Percentiles rank a stretch among this genome's conserved stretches.
phyloP scores from a whole-genome alignment of 2,113 vertebrate species.

The Heliornis fulica region DNA sequence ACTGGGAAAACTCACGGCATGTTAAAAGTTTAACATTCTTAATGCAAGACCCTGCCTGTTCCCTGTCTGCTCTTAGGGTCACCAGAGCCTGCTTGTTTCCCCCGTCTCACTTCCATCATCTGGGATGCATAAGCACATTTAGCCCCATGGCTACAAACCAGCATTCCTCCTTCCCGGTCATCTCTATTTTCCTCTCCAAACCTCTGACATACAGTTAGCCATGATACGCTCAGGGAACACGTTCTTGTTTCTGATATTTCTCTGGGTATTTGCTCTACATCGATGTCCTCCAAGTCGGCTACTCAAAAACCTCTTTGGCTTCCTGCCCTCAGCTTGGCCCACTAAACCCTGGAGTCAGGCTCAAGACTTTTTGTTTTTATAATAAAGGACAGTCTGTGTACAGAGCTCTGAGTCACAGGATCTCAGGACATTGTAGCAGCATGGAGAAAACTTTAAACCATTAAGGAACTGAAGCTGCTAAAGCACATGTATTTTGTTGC shows the following conservation, averaged over 20 bases:
- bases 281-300: not conserved
- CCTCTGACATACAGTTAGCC: not conserved
- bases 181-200: not conserved
- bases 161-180: not conserved
- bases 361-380: not conserved
- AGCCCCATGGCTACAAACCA: not conserved
- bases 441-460: not conserved
- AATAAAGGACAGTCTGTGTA: not conserved
- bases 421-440: not conserved
- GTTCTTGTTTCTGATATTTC: not conserved
- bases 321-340: not conserved
- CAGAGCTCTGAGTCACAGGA: not conserved
- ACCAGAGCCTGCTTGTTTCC: not conserved
- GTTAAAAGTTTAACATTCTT: not conserved
- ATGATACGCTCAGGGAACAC: not conserved
- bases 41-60: not conserved
- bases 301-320: conserved; percentile 4
- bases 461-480: not conserved
- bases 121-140: not conserved
- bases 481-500: not conserved
- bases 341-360: not conserved
- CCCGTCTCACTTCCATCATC: not conserved
- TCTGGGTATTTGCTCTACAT: not conserved
- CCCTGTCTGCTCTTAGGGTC: not conserved
- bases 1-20: not conserved